Percentiles rank a stretch among this genome's conserved stretches.
phyloP scores from a whole-genome alignment of 2,113 vertebrate genomes.

The Barnardius zonarius region DNA sequence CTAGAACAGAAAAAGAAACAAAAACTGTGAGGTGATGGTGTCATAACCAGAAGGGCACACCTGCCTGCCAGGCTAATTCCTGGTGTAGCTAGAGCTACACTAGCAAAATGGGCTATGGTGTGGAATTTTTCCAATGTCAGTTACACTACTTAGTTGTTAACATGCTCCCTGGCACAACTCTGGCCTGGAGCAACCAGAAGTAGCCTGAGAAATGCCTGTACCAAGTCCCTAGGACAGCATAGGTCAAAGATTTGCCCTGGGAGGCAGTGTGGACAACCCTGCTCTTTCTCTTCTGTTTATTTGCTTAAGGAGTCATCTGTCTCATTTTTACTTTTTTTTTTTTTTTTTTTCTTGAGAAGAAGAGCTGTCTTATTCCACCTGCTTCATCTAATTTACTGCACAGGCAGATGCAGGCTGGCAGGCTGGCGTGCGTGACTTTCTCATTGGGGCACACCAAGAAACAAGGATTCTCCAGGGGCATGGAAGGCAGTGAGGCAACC shows the following conservation, averaged over 20 bases:
- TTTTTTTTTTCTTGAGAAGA: neutral
- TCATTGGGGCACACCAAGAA: neutral
- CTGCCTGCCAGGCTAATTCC: neutral
- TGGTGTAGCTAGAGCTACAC: neutral
- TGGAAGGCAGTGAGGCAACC: neutral
- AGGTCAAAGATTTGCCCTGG: neutral
- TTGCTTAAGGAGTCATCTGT: neutral
- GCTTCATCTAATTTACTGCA: neutral
- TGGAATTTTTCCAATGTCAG: neutral
- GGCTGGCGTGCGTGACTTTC: neutral
- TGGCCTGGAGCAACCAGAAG: neutral
- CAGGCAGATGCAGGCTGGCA: neutral
- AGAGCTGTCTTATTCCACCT: neutral
- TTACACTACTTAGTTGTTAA: neutral
- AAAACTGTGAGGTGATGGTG: neutral
- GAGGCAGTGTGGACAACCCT: neutral
- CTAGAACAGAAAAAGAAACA: neutral
- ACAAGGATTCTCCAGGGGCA: neutral
- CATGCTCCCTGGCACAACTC: neutral
- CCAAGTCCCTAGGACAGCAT: neutral
- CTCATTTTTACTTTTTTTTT: neutral
- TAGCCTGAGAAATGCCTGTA: neutral
- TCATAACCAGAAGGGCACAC: neutral
- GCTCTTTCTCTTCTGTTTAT: neutral
- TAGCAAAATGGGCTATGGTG: neutral